phyloP scores from a whole-genome alignment of 2,113 vertebrate genomes.

The Caranx ignobilis region DNA sequence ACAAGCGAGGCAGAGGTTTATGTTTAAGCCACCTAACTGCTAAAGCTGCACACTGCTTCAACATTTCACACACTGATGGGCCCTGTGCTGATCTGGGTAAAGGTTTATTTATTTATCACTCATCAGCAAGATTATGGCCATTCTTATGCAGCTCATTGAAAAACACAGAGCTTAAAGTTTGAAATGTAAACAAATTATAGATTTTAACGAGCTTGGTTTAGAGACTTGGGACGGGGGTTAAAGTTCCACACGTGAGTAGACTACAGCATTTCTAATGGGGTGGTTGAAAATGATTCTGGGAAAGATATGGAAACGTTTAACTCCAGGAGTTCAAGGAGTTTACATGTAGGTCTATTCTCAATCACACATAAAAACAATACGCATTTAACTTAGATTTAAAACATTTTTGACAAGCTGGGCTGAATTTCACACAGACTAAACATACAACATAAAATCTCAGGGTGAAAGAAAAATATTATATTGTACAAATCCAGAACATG shows the following conservation, averaged over 20 bases:
- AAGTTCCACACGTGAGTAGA: background rate
- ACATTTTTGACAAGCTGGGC: too few relatives aligned
- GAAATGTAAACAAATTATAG: background rate
- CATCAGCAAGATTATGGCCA: background rate
- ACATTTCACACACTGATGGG: slow-evolving; percentile 41
- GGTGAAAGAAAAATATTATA: background rate
- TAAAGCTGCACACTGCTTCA: slow-evolving; percentile 30
- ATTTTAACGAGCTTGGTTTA: background rate
- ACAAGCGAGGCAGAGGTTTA: slow-evolving; percentile 39
- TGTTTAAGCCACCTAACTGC: slow-evolving; percentile 64
- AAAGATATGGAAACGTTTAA: slow-evolving; percentile 1
- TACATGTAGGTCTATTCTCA: background rate
- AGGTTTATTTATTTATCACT: slow-evolving; percentile 31
- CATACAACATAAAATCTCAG: background rate
- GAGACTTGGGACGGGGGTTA: background rate
- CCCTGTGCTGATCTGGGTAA: slow-evolving; percentile 11
- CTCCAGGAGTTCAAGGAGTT: background rate
- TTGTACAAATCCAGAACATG: background rate
- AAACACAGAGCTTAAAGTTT: background rate
- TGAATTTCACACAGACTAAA: background rate
- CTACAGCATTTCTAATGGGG: background rate
- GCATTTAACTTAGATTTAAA: background rate
- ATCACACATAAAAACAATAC: background rate
- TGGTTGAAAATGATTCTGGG: slow-evolving; percentile 2
- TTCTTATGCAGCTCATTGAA: slow-evolving; percentile 5